Evolutionary conservation across 1,140 invertebrate species (phyloP), one percentile per base, ranked within the genome.

Genomic region (roundworm (Caenorhabditis elegans)): DNA sequence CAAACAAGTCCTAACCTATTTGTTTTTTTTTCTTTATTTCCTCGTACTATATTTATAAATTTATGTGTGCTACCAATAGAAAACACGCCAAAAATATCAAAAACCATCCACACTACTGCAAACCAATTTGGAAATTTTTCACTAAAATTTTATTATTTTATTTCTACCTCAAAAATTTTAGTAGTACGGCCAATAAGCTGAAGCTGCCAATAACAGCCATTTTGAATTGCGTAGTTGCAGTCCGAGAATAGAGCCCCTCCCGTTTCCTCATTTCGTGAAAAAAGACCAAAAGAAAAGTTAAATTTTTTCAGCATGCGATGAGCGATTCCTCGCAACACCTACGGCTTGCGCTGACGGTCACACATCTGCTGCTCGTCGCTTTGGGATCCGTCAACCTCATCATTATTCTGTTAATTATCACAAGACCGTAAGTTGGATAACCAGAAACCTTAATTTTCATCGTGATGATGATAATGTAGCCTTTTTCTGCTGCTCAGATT

Each of bases 321-420:
- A 81, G 80, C 53, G 80, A 81, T 36, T 60, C 53, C n/a, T 60
- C 80, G 60, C 65, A 81, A 47, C 60, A 60, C 19, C 24, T 87
- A 85, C 78, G 87, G 28, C 48, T 89, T 43, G 85, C 85, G 34
- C 77, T 89, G 26, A 90, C 88, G 24, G 82, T 87, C 51, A 90
- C 86, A n/a, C 88, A 89, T 47, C 70, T 89, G 5, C 55, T 89
- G 15, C 82, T 89, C 5, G 88, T 89, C 0, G 78, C 84, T n/a
- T 55, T 89, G 26, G 88, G 88, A 47, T 78, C 79, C 46, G 82
- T 89, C 43, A 89, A 89, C 55, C 51, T 89, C 11, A 51, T 89
- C 39, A 83, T 89, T 24, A 85, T 89, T 31, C 76, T 89, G 46
- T 77, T 89, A 4, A 89, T 89, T 39, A 48, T 87, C 19, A 39